Percentiles rank a stretch among this genome's conserved stretches.
phyloP scores from a whole-genome alignment of 2,888 invertebrate genomes.

The Platycheirus rosarum region DNA sequence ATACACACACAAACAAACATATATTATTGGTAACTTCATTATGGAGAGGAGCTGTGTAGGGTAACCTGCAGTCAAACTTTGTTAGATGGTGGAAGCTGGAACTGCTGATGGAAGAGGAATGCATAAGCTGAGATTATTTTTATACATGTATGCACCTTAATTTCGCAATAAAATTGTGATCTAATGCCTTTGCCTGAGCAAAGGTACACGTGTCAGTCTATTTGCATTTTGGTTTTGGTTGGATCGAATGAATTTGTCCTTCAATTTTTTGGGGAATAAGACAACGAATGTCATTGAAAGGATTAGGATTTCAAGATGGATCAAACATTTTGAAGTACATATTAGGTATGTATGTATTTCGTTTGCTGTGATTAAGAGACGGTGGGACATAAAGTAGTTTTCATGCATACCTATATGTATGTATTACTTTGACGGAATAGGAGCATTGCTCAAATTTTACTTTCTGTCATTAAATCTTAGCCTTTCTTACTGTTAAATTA shows the following conservation, averaged over 20 bases:
- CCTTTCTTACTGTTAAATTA: too few species aligned
- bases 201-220: conserved; percentile 36
- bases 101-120: conserved; percentile 26
- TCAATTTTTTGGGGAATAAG: neutral
- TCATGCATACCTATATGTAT: too few species aligned
- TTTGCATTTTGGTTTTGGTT: too few species aligned
- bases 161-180: conserved; percentile 45
- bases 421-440: too few species aligned
- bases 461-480: too few species aligned
- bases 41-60: too few species aligned
- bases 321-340: too few species aligned
- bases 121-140: conserved; percentile 44
- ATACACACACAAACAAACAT: neutral
- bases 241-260: neutral
- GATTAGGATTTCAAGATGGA: neutral
- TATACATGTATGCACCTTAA: conserved; percentile 19
- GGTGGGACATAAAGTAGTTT: too few species aligned
- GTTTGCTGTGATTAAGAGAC: too few species aligned
- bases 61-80: neutral
- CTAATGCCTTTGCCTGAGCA: conserved; percentile 7
- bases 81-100: conserved; percentile 4
- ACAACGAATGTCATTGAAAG: neutral
- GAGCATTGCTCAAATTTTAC: too few species aligned
- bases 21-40: conserved; percentile 17
- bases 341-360: too few species aligned